These are phyloP conservation scores for Bombyx huttoni DNA, from an alignment of 2,888 invertebrate genomes.

Conservation along the genomic window DNA sequence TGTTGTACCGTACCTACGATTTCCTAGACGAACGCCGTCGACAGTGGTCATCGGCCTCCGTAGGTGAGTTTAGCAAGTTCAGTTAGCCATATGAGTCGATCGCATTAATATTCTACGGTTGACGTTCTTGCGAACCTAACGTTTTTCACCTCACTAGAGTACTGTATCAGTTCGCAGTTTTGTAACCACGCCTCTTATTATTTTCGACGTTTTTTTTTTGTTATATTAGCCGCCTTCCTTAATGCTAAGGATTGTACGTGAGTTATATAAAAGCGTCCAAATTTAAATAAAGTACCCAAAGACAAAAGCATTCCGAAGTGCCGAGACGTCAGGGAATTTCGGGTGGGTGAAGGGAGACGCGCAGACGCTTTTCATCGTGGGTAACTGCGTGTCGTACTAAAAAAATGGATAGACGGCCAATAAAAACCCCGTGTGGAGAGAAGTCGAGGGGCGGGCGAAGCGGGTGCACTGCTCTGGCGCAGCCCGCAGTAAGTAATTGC, in stretches of 20 bases:
- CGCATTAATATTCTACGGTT: constrained; percentile 64
- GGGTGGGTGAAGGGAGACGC: constrained; percentile 48
- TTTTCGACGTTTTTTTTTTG: not conserved
- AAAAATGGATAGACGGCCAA: constrained; percentile 62
- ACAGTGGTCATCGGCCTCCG: constrained; percentile 63
- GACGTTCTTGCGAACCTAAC: constrained; percentile 54
- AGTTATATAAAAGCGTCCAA: constrained; percentile 11
- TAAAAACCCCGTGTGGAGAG: constrained; percentile 66
- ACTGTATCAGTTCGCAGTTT: constrained; percentile 9
- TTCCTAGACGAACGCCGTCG: constrained; percentile 27
- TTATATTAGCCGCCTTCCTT: not conserved
- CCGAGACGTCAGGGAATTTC: constrained; percentile 55
- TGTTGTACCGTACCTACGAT: constrained; percentile 24
- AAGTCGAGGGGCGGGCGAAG: constrained; percentile 60
- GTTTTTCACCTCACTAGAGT: constrained; percentile 26
- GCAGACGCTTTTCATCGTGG: constrained; percentile 60
- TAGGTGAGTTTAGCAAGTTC: constrained; percentile 67
- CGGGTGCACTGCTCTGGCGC: constrained; percentile 46
- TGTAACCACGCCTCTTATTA: not conserved
- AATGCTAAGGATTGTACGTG: not conserved
- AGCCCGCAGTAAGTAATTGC: constrained; percentile 33
- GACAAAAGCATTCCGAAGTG: constrained; percentile 56
- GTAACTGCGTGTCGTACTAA: constrained; percentile 57
- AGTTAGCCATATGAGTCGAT: constrained; percentile 59
- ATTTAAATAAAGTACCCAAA: constrained; percentile 27